Conservation (phyloP, 2,888 invertebrate species). For the Harpagoxenus sublaevis region DNA sequence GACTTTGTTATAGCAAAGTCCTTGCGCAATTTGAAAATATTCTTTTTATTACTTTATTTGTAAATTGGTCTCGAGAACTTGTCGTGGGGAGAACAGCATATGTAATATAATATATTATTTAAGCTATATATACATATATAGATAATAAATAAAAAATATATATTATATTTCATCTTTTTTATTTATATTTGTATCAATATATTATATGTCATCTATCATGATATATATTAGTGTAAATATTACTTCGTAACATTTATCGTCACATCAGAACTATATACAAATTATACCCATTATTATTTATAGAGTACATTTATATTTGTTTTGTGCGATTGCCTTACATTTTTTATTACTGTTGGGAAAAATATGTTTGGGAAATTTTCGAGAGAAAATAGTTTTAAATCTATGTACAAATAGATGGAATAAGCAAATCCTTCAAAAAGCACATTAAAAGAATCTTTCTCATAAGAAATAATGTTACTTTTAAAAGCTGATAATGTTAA, state of each 20-base stretch:
- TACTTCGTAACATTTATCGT: background rate
- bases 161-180: background rate
- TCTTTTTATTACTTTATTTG: conserved; percentile 39
- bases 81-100: background rate
- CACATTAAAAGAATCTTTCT: background rate
- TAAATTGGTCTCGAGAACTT: background rate
- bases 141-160: background rate
- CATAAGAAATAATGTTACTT: background rate
- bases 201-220: conserved; percentile 7
- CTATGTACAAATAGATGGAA: background rate
- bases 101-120: background rate
- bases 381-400: background rate
- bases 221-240: conserved; percentile 10
- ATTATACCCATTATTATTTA: conserved; percentile 1
- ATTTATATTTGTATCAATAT: background rate
- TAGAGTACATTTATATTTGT: background rate
- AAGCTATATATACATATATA: background rate
- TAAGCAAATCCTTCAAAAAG: conserved; percentile 1
- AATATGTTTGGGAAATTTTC: background rate
- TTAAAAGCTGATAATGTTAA: background rate
- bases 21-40: conserved; percentile 44
- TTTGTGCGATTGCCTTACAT: background rate
- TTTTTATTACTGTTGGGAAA: background rate
- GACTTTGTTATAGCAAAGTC: conserved; percentile 48
- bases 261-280: background rate